Evolutionary conservation across 2,113 vertebrate species (phyloP).

Genomic region (Vimba vimba): DNA sequence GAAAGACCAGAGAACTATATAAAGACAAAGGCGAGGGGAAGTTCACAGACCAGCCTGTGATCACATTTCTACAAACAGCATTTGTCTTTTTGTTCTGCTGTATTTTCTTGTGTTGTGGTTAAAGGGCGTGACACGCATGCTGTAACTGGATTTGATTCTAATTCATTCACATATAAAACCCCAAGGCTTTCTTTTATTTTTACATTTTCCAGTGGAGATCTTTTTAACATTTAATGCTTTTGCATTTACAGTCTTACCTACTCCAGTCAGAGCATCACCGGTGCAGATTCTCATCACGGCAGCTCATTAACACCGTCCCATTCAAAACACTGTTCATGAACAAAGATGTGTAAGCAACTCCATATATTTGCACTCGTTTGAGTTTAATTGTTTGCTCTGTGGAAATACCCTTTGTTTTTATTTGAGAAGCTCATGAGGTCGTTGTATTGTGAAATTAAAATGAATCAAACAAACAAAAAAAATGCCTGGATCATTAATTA

Average conservation of each 20-base stretch:
- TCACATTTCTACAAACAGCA: slow-evolving; percentile 29
- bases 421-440: slow-evolving; percentile 18
- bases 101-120: slow-evolving; percentile 23
- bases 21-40: slow-evolving; percentile 3
- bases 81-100: slow-evolving; percentile 33
- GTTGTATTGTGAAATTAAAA: slow-evolving; percentile 12
- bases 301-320: slow-evolving; percentile 1
- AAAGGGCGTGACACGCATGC: slow-evolving; percentile 30
- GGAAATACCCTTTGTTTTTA: neutral
- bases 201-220: slow-evolving; percentile 9
- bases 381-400: neutral
- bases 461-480: neutral
- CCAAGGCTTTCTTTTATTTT: slow-evolving; percentile 12
- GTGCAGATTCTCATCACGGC: slow-evolving; percentile 20
- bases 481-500: slow-evolving; percentile 3
- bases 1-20: slow-evolving; percentile 24
- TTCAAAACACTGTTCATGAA: slow-evolving; percentile 46
- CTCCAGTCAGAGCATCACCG: neutral
- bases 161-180: slow-evolving; percentile 35
- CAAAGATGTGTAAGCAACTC: slow-evolving; percentile 32
- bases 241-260: neutral
- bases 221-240: slow-evolving; percentile 5
- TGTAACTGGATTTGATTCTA: slow-evolving; percentile 6
- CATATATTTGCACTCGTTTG: slow-evolving; percentile 32
- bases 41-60: slow-evolving; percentile 22